Conservation (phyloP, 2,113 vertebrate species). For the Machaerirhynchus nigripectus region DNA sequence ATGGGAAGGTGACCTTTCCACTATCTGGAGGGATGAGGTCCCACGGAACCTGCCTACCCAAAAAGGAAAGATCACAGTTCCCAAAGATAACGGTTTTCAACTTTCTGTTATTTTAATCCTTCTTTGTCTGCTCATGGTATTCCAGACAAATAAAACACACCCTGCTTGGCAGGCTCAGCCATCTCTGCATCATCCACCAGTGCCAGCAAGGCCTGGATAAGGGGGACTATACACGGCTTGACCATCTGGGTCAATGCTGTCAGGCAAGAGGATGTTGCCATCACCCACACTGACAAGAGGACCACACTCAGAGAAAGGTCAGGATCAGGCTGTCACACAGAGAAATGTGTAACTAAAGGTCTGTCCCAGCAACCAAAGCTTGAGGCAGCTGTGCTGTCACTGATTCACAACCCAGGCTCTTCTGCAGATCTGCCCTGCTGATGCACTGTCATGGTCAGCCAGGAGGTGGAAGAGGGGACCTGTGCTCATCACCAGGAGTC, state of each 20-base stretch:
- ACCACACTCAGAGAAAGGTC: background rate
- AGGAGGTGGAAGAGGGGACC: background rate
- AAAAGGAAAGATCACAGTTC: conserved; percentile 4
- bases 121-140: background rate
- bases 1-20: conserved; percentile 8
- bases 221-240: background rate
- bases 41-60: background rate
- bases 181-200: background rate
- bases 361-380: background rate
- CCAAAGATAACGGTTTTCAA: background rate
- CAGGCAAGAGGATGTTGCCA: background rate
- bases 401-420: background rate
- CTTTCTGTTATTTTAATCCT: conserved; percentile 41
- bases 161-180: background rate
- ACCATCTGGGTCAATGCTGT: background rate
- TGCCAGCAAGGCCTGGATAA: background rate
- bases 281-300: background rate
- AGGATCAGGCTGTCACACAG: background rate
- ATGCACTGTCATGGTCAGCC: background rate
- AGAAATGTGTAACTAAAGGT: background rate
- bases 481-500: background rate
- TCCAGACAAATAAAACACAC: conserved; percentile 29
- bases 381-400: accelerated
- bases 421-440: background rate
- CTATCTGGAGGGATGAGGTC: background rate